Evolutionary conservation across 2,113 vertebrate species (phyloP), one percentile per base, ranked within the genome.

Genomic region (Riparia riparia): DNA sequence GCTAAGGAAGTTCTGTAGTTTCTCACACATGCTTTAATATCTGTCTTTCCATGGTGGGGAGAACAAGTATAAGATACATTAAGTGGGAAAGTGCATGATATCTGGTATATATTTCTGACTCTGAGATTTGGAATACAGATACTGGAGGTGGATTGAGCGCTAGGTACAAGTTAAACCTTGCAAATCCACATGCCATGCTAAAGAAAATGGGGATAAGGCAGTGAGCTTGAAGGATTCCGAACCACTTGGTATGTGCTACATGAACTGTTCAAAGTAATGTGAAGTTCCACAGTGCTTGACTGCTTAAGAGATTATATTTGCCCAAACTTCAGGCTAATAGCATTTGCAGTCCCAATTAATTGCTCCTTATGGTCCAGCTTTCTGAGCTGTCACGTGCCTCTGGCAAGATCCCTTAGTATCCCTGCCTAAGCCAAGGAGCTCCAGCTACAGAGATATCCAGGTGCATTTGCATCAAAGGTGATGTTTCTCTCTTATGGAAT

Each of bases 41-140:
- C 61, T 68, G 10, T 45, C n/a, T 4, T 1, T 41, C 47, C 0
- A 0, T 45, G 15, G 28, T 58, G 47, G 14, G 6, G 41, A 49
- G 16, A 34, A 16, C 21, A 63, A 17, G 7, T n/a, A 32, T 50
- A 37, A 49, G 51, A 29, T 49, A 3, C 13, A 41, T 29, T 45
- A 37, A 72, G 41, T 49, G 45, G 26, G 26, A 53, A 77, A 15
- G 18, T 28, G 37, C 17, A 3, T 53, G 41, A 13, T 72, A 49
- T 34, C 49, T 71, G 17, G 14, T 34, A 4, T 72, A 31, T 72
- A 44, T 76, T 82, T 85, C 66, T 68, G 70, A n/a, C n/a, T 79
- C 19, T 71, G 25, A 47, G 47, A 47, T 71, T 34, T 58, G 57
- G 25, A 45, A 45, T 1, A 3, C 37, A 66, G 57, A 5, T 88